Evolutionary conservation across 2,113 vertebrate genomes (phyloP), one percentile per base, ranked within the genome.

Genomic region (Malurus melanocephalus): DNA sequence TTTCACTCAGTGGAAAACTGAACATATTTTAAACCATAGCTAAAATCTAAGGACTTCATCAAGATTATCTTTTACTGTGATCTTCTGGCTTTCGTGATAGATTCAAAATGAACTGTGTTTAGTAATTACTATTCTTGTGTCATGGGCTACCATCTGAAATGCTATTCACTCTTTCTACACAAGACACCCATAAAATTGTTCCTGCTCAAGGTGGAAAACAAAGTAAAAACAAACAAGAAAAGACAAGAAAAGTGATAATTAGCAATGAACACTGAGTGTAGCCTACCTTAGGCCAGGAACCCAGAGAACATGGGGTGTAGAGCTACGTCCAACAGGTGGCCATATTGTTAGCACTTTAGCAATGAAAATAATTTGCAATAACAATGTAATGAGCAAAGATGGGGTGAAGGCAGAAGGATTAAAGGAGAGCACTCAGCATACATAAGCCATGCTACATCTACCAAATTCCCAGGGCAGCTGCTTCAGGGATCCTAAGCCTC

Each of bases 381-480:
- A 93, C 85, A 93, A 84, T 19, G 53, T 90, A 91, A 96, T 86
- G 71, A 85, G 52, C 56, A 90, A 79, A 87, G 82, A 85, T 46
- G 57, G 48, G 43, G 68, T 64, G 65, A 89, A 90, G 88, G 87
- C 79, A 93, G 75, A 79, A 88, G 79, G 90, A 96, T 95, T 95
- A 91, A 72, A 75, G 61, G 51, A 51, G 53, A 68, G 22, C 65
- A 35, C 64, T 88, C 67, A 68, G 75, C 38, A 73, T 73, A 59
- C 57, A 64, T 93, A 95, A 89, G 87, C 85, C 75, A 45, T 78
- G 78, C 33, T 85, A 57, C 66, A 62, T 85, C 80, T 83, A 92
- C 86, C 88, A 94, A 94, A 95, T 94, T 94, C 94, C 92, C 69
- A 55, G 56, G 57, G 74, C 93, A 95, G 94, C 91, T 96, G 93